phyloP scores from a whole-genome alignment of 2,888 invertebrate genomes.

The Xestia c-nigrum region DNA sequence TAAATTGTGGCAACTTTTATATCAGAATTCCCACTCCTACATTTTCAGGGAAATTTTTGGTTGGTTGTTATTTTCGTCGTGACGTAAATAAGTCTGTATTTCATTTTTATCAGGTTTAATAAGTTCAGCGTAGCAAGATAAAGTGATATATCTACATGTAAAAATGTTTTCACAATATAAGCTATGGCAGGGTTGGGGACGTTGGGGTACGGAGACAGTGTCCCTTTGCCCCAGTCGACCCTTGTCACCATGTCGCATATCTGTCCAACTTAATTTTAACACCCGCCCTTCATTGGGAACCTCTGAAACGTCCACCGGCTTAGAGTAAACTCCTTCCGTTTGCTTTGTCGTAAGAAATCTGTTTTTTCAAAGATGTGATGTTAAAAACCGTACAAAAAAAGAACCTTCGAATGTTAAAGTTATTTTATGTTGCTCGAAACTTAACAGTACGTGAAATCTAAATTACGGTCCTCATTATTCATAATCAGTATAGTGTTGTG shows the following conservation, averaged over 20 bases:
- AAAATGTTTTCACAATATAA: conserved; percentile 66
- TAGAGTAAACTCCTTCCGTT: conserved; percentile 68
- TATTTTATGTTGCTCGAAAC: too few relatives aligned
- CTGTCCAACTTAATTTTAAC: conserved; percentile 85
- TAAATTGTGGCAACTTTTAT: conserved; percentile 23
- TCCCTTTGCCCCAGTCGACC: conserved; percentile 76
- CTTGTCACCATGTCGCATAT: conserved; percentile 87
- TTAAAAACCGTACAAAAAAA: not conserved
- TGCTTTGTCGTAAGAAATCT: conserved; percentile 49
- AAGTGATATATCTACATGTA: conserved; percentile 60
- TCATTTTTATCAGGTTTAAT: conserved; percentile 57
- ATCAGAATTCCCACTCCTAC: not conserved
- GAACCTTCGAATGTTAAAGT: too few relatives aligned
- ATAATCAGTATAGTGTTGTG: not conserved
- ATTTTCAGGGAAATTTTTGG: conserved; percentile 24
- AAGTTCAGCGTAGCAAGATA: conserved; percentile 55
- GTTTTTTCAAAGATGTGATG: conserved; percentile 10
- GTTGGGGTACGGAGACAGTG: conserved; percentile 58
- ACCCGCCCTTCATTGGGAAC: conserved; percentile 68
- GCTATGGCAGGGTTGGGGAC: conserved; percentile 59
- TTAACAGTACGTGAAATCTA: too few relatives aligned
- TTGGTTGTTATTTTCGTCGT: conserved; percentile 4
- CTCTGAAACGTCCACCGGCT: conserved; percentile 66
- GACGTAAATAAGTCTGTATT: conserved; percentile 34
- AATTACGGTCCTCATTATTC: not conserved